phyloP scores from a whole-genome alignment of 2,888 invertebrate species.

The Agrotis segetum region DNA sequence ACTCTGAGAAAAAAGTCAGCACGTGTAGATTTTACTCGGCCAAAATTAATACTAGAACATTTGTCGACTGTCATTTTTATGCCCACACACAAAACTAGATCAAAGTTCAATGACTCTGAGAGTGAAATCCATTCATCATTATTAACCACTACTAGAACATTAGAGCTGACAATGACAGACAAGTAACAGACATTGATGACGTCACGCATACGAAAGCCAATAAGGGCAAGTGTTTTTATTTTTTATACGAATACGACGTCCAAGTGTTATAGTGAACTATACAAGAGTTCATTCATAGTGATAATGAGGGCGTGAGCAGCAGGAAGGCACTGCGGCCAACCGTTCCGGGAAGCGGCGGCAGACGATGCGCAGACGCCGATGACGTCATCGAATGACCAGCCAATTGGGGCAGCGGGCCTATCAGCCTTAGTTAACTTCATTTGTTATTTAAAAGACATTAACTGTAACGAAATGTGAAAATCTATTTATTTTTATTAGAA shows the following conservation, averaged over 20 bases:
- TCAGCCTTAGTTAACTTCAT: slow-evolving; percentile 72
- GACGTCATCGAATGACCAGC: slow-evolving; percentile 83
- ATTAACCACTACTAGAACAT: slow-evolving; percentile 82
- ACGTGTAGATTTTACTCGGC: slow-evolving; percentile 64
- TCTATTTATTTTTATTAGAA: slow-evolving; percentile 34
- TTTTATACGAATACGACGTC: slow-evolving; percentile 65
- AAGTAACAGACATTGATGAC: slow-evolving; percentile 78
- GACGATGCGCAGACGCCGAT: slow-evolving; percentile 86
- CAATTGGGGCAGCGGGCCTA: slow-evolving; percentile 83
- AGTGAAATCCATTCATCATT: slow-evolving; percentile 87
- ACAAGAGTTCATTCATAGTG: slow-evolving; percentile 80
- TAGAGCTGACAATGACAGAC: slow-evolving; percentile 82
- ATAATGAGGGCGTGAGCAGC: slow-evolving; percentile 80
- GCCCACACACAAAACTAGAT: slow-evolving; percentile 84
- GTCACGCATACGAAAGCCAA: slow-evolving; percentile 76
- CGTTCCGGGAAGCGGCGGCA: slow-evolving; percentile 87
- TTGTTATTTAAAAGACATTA: slow-evolving; percentile 52
- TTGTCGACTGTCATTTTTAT: slow-evolving; percentile 78
- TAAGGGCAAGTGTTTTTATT: slow-evolving; percentile 69
- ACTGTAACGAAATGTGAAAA: slow-evolving; percentile 36
- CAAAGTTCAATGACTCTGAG: slow-evolving; percentile 87
- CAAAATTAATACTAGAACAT: slow-evolving; percentile 69
- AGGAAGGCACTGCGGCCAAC: slow-evolving; percentile 83
- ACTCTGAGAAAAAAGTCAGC: slow-evolving; percentile 58
- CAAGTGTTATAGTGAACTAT: slow-evolving; percentile 65